Evolutionary conservation across 2,113 vertebrate genomes (phyloP).

Genomic region (Syngnathus typhle): DNA sequence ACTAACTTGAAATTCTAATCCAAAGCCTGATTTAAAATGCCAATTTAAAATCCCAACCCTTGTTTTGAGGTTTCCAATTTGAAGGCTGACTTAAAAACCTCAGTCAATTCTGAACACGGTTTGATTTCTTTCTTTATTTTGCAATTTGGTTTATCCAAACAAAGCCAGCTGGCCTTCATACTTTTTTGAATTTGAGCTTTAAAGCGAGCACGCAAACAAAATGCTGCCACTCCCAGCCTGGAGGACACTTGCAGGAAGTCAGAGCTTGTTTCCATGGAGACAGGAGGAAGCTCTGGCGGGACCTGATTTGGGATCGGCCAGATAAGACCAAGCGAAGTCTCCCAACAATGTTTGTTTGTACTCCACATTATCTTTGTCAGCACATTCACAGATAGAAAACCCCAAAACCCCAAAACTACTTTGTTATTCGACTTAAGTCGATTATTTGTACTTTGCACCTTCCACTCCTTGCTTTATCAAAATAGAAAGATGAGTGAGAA

Average conservation of each 20-base stretch:
- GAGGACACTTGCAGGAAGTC: conserved; percentile 42
- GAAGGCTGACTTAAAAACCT: neutral
- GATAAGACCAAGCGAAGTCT: conserved; percentile 41
- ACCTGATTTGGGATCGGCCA: conserved; percentile 53
- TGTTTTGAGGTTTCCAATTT: neutral
- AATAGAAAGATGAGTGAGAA: too few species aligned
- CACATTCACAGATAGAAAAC: neutral
- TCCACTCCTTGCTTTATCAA: too few species aligned
- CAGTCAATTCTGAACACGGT: neutral
- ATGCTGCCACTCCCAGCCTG: conserved; percentile 15
- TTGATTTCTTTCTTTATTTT: neutral
- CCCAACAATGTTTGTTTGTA: conserved; percentile 12
- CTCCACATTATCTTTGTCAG: neutral
- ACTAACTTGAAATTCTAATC: neutral
- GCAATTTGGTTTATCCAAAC: neutral
- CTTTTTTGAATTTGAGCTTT: neutral
- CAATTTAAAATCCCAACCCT: too few species aligned
- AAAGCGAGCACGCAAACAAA: neutral
- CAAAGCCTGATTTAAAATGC: neutral
- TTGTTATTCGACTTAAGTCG: neutral
- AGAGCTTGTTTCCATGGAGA: conserved; percentile 47
- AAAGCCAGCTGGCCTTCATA: neutral
- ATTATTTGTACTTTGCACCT: too few species aligned
- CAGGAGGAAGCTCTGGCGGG: conserved; percentile 40
- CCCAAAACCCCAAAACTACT: neutral